phyloP scores from a whole-genome alignment of 2,113 vertebrate species.

The Coracopsis vasa region DNA sequence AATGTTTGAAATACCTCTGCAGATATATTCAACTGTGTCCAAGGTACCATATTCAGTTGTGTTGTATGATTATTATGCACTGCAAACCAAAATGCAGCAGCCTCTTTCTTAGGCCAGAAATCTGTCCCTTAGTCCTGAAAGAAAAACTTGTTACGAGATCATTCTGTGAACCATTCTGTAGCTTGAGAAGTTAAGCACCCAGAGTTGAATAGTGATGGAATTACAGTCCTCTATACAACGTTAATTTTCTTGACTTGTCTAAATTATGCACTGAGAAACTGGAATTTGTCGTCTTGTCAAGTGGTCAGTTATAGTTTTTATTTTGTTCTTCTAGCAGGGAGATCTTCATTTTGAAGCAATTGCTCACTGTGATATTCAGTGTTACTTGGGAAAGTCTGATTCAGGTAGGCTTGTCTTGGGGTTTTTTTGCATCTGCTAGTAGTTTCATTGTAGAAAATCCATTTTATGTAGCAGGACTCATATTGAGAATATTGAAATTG shows the following conservation, averaged over 20 bases:
- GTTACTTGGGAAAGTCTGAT: conserved; percentile 85
- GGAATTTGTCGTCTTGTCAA: background rate
- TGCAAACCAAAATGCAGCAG: background rate
- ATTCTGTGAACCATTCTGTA: background rate
- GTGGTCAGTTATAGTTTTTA: conserved; percentile 44
- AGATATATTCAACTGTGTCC: conserved; percentile 75
- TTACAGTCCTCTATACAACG: background rate
- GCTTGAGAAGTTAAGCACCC: background rate
- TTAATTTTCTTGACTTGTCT: background rate
- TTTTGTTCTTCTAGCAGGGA: conserved; percentile 72
- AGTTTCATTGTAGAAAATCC: background rate
- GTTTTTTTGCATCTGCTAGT: background rate
- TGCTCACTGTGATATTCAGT: conserved; percentile 86
- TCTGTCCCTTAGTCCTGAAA: background rate
- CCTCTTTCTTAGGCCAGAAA: background rate
- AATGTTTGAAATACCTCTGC: conserved; percentile 84
- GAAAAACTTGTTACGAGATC: background rate
- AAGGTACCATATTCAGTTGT: conserved; percentile 62
- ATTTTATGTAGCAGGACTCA: background rate
- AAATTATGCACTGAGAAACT: background rate
- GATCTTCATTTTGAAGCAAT: conserved; percentile 81
- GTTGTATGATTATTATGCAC: background rate
- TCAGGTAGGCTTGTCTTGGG: conserved; percentile 75
- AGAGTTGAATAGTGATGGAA: background rate
- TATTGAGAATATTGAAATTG: background rate